Evolutionary conservation across 2,113 vertebrate species (phyloP).

Genomic region (Tragelaphus strepsiceros): DNA sequence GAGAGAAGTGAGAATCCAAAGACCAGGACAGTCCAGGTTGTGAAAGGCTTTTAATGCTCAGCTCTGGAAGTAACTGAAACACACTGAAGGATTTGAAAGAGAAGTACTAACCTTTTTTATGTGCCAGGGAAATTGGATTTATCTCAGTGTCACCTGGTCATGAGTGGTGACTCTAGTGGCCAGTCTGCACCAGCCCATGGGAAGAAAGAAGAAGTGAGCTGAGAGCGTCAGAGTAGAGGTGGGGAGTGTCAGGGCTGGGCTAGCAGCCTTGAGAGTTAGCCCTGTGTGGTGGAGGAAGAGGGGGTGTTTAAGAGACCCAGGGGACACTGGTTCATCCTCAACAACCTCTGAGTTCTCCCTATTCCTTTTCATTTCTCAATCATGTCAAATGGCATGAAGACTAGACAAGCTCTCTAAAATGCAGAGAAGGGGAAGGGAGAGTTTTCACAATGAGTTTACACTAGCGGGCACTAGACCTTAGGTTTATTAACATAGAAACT

Average conservation of each 20-base stretch:
- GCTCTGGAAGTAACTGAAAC: neutral
- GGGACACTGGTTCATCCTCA: neutral
- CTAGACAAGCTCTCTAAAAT: neutral
- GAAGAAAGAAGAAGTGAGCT: neutral
- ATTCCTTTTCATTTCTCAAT: neutral
- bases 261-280: neutral
- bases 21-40: neutral
- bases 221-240: accelerated
- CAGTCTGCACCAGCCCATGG: neutral
- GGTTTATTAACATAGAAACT: neutral
- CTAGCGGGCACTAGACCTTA: neutral
- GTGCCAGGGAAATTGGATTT: no score
- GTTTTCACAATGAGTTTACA: neutral
- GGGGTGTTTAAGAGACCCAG: neutral
- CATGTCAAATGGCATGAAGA: neutral
- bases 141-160: neutral
- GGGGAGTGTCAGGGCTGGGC: accelerated
- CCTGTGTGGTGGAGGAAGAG: accelerated
- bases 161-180: no score
- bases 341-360: neutral
- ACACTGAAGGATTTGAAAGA: neutral
- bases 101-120: neutral
- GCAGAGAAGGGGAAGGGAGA: neutral
- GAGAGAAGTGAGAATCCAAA: neutral
- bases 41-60: neutral